A percentile compares a stretch with the other conserved stretches of the same genome.
Conservation (phyloP, 2,888 invertebrate genomes). For the Neoitamus cyanurus region DNA sequence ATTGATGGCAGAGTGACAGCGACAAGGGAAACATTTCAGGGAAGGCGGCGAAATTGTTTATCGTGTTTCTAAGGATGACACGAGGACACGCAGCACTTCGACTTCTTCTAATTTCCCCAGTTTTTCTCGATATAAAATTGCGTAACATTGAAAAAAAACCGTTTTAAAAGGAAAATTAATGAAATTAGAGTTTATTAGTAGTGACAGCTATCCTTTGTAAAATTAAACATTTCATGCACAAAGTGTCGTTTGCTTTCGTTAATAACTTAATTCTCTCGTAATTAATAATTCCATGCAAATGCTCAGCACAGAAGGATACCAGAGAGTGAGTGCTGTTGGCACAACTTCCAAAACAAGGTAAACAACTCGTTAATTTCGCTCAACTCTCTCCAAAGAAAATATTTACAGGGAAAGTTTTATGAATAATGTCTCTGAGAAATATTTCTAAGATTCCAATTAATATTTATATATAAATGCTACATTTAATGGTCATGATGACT, state of each 20-base stretch:
- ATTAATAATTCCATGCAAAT: slow-evolving; percentile 41
- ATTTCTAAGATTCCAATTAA: slow-evolving; percentile 3
- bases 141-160: neutral
- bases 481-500: neutral
- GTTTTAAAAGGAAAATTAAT: slow-evolving; percentile 17
- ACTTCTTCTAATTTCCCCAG: slow-evolving; percentile 37
- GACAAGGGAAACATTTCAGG: slow-evolving; percentile 15
- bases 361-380: slow-evolving; percentile 28
- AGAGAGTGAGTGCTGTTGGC: slow-evolving; percentile 33
- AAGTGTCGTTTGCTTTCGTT: slow-evolving; percentile 36
- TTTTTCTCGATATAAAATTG: slow-evolving; percentile 10
- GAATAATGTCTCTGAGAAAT: slow-evolving; percentile 15
- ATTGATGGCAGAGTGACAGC: slow-evolving; percentile 1
- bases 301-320: slow-evolving; percentile 14
- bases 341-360: slow-evolving; percentile 22
- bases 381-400: slow-evolving; percentile 32
- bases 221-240: slow-evolving; percentile 28
- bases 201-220: slow-evolving; percentile 19
- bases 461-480: slow-evolving; percentile 12
- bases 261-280: slow-evolving; percentile 23
- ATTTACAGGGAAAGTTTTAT: slow-evolving; percentile 29
- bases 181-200: slow-evolving; percentile 39
- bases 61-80: neutral
- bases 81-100: neutral
- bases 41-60: neutral